Base-by-base conservation (phyloP, 2,888 invertebrate genomes). In the Andrena hattorfiana region DNA sequence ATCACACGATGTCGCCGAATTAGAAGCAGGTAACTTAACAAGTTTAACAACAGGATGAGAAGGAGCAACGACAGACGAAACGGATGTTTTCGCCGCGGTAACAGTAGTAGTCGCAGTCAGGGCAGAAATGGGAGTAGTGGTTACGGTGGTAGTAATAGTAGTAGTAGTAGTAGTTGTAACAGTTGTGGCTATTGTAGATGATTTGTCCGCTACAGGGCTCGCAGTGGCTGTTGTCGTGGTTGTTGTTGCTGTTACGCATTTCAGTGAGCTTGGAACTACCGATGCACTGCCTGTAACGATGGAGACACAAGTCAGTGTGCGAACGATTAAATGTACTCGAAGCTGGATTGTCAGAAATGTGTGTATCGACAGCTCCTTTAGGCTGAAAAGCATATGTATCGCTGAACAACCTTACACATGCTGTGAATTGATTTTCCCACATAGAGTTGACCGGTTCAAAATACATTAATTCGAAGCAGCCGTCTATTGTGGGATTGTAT, bases 271-370 rank as follows among this genome's bases (percentile, higher is more conserved):
- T 85, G 87, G 83, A 90, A 88, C 90, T 89, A 91, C 64, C 7
- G 92, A 87, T 56, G 95, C 95, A 91, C 95, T 95, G 92, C 95
- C 95, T 95, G 92, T 69, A 92, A 93, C 59, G 23, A 51, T 13
- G 62, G 69, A 16, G 62, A n/a, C n/a, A 63, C 16, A 1, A 71
- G 49, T 68, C 51, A 51, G 35, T 54, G 69, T 8, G 7, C 13
- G 16, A 23, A 66, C 3, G 5, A 56, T 26, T 28, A 23, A 23
- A 2, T 8, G 32, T 5, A 35, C 1, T 8, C 0, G 26, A 2
- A 28, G 2, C 5, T 63, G 7, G 56, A 8, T 54, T 59, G 26
- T 32, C 10, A 13, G 64, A 10, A 77, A 49, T 23, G 23, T 16
- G 1, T 90, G 84, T 89, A 83, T 77, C 88, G 79, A 87, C 23